Evolutionary conservation across 2,113 vertebrate species (phyloP).

Genomic region (Beaufortia kweichowensis): DNA sequence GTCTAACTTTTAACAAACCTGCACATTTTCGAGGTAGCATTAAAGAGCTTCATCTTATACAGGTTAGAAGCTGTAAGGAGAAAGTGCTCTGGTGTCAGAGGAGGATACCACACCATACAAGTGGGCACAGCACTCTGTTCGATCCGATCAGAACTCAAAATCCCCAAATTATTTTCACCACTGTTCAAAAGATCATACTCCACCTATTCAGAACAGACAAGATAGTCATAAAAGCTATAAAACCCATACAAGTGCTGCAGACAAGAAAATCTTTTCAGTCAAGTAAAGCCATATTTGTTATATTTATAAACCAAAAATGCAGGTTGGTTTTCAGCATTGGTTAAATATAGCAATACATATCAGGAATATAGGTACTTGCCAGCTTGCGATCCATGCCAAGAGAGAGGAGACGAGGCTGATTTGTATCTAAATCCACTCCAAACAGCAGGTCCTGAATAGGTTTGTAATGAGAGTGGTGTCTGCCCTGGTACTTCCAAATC

Average conservation of each 20-base stretch:
- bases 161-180: constrained; percentile 69
- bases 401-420: constrained; percentile 83
- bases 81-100: constrained; percentile 80
- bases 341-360: background rate
- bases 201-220: constrained; percentile 72
- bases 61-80: constrained; percentile 80
- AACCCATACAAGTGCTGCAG: background rate
- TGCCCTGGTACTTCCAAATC: constrained; percentile 81
- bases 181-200: constrained; percentile 85
- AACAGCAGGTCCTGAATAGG: constrained; percentile 85
- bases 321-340: background rate
- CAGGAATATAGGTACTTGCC: constrained; percentile 68
- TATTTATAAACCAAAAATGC: too few species aligned
- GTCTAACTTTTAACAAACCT: constrained; percentile 71
- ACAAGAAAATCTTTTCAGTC: background rate
- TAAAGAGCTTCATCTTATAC: constrained; percentile 92
- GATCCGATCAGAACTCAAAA: constrained; percentile 73
- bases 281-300: too few species aligned
- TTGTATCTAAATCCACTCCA: constrained; percentile 79
- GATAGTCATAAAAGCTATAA: background rate
- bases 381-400: constrained; percentile 84
- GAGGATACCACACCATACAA: constrained; percentile 90
- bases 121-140: constrained; percentile 82
- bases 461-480: constrained; percentile 84
- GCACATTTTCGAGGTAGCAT: constrained; percentile 87